Conservation (phyloP, 1,140 invertebrate species). For the Drosophila rufa region DNA sequence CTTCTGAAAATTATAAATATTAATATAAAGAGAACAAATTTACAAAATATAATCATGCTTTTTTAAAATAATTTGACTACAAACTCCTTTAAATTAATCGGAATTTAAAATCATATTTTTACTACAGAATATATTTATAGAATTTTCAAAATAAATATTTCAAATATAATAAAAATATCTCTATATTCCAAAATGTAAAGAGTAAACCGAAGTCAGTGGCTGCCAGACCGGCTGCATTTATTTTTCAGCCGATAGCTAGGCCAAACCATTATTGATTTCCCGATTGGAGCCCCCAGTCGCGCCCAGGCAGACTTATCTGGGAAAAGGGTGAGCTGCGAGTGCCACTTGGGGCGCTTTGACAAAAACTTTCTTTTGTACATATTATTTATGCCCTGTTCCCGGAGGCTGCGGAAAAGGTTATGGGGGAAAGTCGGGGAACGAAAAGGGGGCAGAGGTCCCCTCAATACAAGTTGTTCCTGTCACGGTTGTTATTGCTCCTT, state of each 20-base stretch:
- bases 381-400: conserved; percentile 70
- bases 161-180: too few relatives aligned
- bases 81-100: too few relatives aligned
- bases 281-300: conserved; percentile 49
- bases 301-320: conserved; percentile 45
- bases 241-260: conserved; percentile 32
- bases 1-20: too few relatives aligned
- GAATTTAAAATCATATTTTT: too few relatives aligned
- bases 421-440: not conserved
- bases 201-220: not conserved
- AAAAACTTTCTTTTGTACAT: conserved; percentile 70
- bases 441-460: conserved; percentile 20
- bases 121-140: too few relatives aligned
- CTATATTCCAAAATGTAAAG: not conserved
- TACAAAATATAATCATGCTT: too few relatives aligned
- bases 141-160: too few relatives aligned
- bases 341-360: conserved; percentile 76
- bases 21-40: too few relatives aligned
- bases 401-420: conserved; percentile 10
- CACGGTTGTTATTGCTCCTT: conserved; percentile 40
- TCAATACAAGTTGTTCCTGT: conserved; percentile 35
- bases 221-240: not conserved
- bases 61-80: too few relatives aligned
- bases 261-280: conserved; percentile 76
- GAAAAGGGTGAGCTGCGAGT: conserved; percentile 68